Evolutionary conservation across 2,113 vertebrate species (phyloP).

Genomic region (Fregata magnificens): DNA sequence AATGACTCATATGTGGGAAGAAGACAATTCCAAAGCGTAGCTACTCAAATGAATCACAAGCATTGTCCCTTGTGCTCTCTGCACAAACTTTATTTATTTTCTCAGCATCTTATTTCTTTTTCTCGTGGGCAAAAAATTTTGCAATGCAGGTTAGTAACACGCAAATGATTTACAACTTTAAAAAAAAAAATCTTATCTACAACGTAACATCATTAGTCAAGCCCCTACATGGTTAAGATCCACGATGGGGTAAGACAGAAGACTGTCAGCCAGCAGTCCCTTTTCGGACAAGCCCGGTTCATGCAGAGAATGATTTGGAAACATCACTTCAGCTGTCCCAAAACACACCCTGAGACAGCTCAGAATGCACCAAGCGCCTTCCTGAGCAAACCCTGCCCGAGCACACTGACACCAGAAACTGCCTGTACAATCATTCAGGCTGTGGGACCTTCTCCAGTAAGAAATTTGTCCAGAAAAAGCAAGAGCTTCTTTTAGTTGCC

Average conservation of each 20-base stretch:
- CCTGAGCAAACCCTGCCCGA: background rate
- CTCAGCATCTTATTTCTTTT: background rate
- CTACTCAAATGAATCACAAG: background rate
- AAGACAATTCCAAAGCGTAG: background rate
- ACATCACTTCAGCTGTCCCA: background rate
- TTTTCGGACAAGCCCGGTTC: background rate
- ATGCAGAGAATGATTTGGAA: background rate
- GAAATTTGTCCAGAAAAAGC: background rate
- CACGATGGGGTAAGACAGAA: background rate
- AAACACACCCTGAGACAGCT: background rate
- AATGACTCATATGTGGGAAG: background rate
- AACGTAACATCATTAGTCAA: background rate
- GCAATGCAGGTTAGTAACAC: background rate
- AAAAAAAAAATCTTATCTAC: background rate
- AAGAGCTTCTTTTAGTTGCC: background rate
- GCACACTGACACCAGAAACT: background rate
- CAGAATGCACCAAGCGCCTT: fast-evolving
- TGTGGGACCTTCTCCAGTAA: background rate
- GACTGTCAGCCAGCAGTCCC: background rate
- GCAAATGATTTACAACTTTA: background rate
- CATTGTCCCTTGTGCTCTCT: background rate
- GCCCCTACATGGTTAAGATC: background rate
- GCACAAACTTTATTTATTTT: background rate
- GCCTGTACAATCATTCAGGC: background rate
- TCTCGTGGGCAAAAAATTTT: background rate